phyloP scores from a whole-genome alignment of 23 tunicate genomes.

The Styela plicata region DNA sequence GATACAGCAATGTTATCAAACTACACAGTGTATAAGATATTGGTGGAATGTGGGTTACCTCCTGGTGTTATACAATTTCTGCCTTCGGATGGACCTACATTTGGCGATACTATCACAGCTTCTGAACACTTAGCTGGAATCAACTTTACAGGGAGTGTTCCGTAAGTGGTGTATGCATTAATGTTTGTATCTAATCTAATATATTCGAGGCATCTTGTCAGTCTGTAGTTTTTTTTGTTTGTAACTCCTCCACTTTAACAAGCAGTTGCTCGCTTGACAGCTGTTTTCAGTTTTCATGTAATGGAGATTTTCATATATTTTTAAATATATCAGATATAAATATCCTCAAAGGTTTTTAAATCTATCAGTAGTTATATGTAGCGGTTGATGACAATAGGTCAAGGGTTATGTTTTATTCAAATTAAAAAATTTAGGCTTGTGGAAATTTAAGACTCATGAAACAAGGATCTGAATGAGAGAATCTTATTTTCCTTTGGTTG shows the following conservation, averaged over 20 bases:
- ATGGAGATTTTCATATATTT: too few relatives aligned
- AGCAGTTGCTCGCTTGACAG: too few relatives aligned
- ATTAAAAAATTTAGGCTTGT: too few relatives aligned
- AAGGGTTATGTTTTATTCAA: too few relatives aligned
- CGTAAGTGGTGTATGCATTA: too few relatives aligned
- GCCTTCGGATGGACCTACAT: conserved; percentile 96
- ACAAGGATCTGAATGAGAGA: too few relatives aligned
- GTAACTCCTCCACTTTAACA: background rate
- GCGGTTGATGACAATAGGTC: too few relatives aligned
- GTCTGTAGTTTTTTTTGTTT: background rate
- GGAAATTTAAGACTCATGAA: too few relatives aligned
- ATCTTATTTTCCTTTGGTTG: too few relatives aligned
- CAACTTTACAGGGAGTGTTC: conserved; percentile 97
- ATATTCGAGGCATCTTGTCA: background rate
- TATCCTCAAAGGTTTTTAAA: too few relatives aligned
- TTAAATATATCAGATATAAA: too few relatives aligned
- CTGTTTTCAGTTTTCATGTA: background rate
- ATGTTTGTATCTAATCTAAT: background rate
- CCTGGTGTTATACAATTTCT: conserved; percentile 97
- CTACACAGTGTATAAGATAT: conserved; percentile 70
- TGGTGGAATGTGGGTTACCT: conserved; percentile 92
- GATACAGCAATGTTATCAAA: conserved; percentile 97
- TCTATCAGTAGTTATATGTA: too few relatives aligned
- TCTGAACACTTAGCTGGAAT: conserved; percentile 90
- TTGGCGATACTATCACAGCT: conserved; percentile 85